Base-by-base conservation (phyloP, 1,140 invertebrate genomes). In the Rhyacophila brunnea region DNA sequence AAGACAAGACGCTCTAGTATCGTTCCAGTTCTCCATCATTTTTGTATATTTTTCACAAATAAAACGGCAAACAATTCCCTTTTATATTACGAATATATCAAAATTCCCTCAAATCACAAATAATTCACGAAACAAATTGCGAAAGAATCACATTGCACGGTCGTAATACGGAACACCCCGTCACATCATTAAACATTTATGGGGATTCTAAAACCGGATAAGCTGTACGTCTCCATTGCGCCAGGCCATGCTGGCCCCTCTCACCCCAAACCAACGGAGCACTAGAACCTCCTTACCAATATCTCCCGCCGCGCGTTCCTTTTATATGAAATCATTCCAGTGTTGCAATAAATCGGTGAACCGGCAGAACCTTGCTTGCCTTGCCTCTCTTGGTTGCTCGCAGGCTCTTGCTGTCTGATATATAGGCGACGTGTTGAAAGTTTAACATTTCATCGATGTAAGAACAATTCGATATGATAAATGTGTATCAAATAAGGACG, bases 61-160 rank as follows among this genome's bases (percentile, higher is more conserved):
- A 50, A 58, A 58, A 50, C 47, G 57, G 42, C 43, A 52, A 59
- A 59, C 48, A 52, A 60, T 51, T 52, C 32, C 46, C 58, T 20
- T 50, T 50, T 36, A 50, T 50, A 44, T 44, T 17, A 18, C 48
- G 42, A 35, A 59, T 51, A 52, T 23, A 59, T 59, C 57, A 52
- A 52, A 46, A 40, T 43, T 44, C 50, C 62, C 51, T 55, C 56
- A 55, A 51, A 64, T 55, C 52, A 45, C 56, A 35, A 64, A 64
- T 64, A 64, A 64, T 64, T 64, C 62, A 64, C 57, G 62, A 59
- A 59, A 59, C 62, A 64, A 64, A 64, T 64, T 64, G 62, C 62
- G 62, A 59, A 64, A 64, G 62, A 64, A 64, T 64, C 56, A 56
- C 56, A 62, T 53, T 58, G 60, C 55, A 47, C 55, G 60, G 43